Evolutionary conservation across 92 coral and sea anemone genomes (phyloP).

Genomic region (Phenganax subtilis): DNA sequence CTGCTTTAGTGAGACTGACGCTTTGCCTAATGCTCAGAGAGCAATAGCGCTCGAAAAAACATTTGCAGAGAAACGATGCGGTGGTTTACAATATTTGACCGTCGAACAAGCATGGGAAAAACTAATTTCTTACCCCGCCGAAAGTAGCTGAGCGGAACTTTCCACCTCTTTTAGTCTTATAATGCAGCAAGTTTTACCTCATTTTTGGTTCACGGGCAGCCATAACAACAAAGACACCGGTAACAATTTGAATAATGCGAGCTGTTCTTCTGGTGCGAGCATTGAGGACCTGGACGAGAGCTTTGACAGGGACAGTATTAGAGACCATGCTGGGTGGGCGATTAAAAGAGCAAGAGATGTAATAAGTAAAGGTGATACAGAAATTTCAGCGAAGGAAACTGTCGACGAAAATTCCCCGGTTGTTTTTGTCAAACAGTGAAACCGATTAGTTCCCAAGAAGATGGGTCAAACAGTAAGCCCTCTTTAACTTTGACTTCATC

Average conservation of each 20-base stretch:
- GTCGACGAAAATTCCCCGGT: background rate
- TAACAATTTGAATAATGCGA: background rate
- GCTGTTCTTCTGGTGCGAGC: background rate
- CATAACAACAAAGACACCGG: constrained; percentile 6
- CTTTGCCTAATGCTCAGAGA: constrained; percentile 9
- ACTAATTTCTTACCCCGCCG: constrained; percentile 5
- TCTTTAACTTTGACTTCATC: constrained; percentile 41
- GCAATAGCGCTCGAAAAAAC: constrained; percentile 21
- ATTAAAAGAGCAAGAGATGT: constrained; percentile 27
- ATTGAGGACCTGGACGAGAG: background rate
- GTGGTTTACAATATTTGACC: background rate
- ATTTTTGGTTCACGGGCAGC: constrained; percentile 27
- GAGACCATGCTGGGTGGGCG: constrained; percentile 40
- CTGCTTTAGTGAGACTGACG: constrained; percentile 4
- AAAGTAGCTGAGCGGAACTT: background rate
- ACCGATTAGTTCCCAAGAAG: constrained; percentile 38
- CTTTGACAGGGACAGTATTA: background rate
- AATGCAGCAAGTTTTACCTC: constrained; percentile 35
- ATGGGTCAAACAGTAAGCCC: constrained; percentile 39
- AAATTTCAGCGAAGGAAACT: constrained; percentile 1
- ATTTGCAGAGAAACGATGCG: background rate
- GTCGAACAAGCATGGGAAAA: constrained; percentile 27
- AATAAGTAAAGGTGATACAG: background rate
- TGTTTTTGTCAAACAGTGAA: background rate
- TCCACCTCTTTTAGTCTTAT: background rate